Evolutionary conservation across 2,113 vertebrate genomes (phyloP).

Genomic region (Oncorhynchus keta): DNA sequence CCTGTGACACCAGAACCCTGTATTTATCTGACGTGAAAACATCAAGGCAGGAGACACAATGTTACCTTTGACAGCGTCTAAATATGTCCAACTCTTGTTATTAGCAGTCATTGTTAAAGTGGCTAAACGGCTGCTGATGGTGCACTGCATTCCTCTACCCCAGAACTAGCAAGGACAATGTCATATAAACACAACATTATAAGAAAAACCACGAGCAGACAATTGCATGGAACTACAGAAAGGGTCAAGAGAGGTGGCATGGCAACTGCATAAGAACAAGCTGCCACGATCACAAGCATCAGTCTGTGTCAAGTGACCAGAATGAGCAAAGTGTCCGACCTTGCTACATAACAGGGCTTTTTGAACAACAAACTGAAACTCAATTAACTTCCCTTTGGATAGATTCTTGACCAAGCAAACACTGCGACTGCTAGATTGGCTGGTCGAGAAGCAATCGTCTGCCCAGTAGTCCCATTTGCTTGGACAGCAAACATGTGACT

Average conservation of each 20-base stretch:
- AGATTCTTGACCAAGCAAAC: neutral
- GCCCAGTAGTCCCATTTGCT: neutral
- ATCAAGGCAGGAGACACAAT: constrained; percentile 24
- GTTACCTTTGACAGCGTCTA: constrained; percentile 23
- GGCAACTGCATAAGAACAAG: neutral
- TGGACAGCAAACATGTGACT: constrained; percentile 20
- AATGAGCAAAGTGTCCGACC: neutral
- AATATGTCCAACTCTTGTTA: constrained; percentile 29
- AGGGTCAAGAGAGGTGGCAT: neutral
- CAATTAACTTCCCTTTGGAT: neutral
- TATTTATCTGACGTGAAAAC: constrained; percentile 28
- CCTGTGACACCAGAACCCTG: neutral
- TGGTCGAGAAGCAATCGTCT: neutral
- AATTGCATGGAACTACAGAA: neutral
- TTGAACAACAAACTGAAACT: neutral
- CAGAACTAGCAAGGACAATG: neutral
- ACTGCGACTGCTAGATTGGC: neutral
- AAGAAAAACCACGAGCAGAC: constrained; percentile 5
- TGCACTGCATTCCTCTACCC: neutral
- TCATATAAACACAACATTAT: neutral
- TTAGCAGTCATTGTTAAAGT: constrained; percentile 25
- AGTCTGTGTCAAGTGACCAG: neutral
- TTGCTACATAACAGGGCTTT: neutral
- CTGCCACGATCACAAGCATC: constrained; percentile 5
- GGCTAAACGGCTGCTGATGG: constrained; percentile 36